Percentiles rank a stretch among this genome's conserved stretches.
Evolutionary conservation across 2,113 vertebrate species (phyloP).

Genomic region (Paramisgurnus dabryanus): DNA sequence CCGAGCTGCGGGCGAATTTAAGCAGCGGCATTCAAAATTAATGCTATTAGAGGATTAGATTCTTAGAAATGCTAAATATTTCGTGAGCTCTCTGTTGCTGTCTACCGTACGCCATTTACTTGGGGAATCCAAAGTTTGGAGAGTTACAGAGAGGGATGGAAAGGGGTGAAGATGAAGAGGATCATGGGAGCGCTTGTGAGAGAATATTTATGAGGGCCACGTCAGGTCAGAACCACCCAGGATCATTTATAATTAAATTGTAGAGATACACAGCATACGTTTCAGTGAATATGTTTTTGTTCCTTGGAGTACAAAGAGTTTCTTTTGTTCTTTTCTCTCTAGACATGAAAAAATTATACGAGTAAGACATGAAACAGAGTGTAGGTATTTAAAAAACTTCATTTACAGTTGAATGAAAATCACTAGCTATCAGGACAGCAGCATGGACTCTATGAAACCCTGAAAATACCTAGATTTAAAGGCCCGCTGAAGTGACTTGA

Average conservation of each 20-base stretch:
- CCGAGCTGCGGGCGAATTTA: not conserved
- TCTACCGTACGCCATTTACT: not conserved
- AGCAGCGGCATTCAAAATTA: not conserved
- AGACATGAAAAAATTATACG: not conserved
- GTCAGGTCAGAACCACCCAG: slow-evolving; percentile 1
- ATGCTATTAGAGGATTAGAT: slow-evolving; percentile 5
- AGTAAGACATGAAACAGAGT: not conserved
- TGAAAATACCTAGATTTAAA: no score
- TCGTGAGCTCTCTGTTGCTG: slow-evolving; percentile 6
- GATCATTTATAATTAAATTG: slow-evolving; percentile 30
- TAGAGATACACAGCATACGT: not conserved
- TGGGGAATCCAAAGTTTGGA: slow-evolving; percentile 5
- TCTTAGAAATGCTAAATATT: slow-evolving; percentile 24
- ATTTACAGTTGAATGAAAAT: no score
- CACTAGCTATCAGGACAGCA: no score
- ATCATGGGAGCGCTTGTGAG: not conserved
- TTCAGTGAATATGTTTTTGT: not conserved
- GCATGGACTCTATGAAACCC: no score
- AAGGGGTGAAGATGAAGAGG: not conserved
- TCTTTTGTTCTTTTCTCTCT: not conserved
- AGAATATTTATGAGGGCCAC: slow-evolving; percentile 12
- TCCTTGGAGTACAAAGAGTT: not conserved
- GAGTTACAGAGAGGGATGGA: slow-evolving; percentile 1
- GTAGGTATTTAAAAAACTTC: no score
- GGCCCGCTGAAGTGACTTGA: no score